Base-by-base conservation (phyloP, 2,113 vertebrate genomes). In the Xenopus borealis region DNA sequence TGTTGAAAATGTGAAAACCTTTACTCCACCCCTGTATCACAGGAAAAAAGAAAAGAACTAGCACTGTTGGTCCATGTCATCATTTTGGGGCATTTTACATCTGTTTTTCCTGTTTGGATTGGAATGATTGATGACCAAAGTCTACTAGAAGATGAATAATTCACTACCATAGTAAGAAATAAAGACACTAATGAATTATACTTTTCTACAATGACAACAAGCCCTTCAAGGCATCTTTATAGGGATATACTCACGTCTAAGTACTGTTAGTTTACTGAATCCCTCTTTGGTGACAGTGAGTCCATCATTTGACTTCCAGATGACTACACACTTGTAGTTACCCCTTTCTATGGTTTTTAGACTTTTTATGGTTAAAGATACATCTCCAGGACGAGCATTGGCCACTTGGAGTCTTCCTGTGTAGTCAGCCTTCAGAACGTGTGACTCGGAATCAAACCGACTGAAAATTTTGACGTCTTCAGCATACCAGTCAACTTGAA, bases 331-430 rank as follows among this genome's bases (percentile, higher is more conserved):
- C 14, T 20, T 58, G 18, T 57, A 58, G 10, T 58, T n/a, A 8
- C 62, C 72, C 4, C 30, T 66, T 50, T 73, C 52, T 12, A 19
- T 5, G 1, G 20, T 11, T 40, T 2, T 20, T 18, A 73, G 6
- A 17, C 27, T 66, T 13, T 4, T 46, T 18, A 73, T 55, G 17
- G 18, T 73, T 18, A 73, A 33, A 30, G 72, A 73, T 12, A 66
- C 72, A n/a, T 73, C 72, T 10, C 72, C 72, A 7, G 52, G 11
- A 10, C 20, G n/a, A 27, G 62, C 23, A 4, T 47, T 45, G 9
- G 72, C 65, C 10, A 73, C 40, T 58, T 9, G 12, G 18, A 57
- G 10, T n/a, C 52, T 66, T 3, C 44, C 19, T 66, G 47, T 44
- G 30, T 20, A 66, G 3, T 46, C 12, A 23, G 16, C 7, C 33